Evolutionary conservation across 2,888 invertebrate species (phyloP).

Genomic region (Taphrorychus bicolor): DNA sequence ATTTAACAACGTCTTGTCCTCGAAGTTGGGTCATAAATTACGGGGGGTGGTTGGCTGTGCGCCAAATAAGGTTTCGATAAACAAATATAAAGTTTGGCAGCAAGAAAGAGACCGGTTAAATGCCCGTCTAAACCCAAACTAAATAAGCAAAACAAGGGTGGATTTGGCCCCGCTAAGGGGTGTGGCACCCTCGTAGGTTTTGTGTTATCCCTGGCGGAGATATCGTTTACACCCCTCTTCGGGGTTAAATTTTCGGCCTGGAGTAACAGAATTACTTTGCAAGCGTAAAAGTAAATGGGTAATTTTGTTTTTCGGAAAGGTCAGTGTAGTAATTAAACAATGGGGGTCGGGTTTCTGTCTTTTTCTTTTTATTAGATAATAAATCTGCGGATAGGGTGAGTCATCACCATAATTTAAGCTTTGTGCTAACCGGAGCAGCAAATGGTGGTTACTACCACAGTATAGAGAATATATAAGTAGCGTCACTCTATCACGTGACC

Average conservation of each 20-base stretch:
- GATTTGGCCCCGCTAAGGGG: conserved; percentile 23
- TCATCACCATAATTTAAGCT: no score
- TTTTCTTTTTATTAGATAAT: no score
- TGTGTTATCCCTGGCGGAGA: conserved; percentile 27
- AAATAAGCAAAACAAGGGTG: conserved; percentile 37
- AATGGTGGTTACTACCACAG: no score
- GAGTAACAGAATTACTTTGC: conserved; percentile 30
- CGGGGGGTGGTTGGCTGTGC: not conserved
- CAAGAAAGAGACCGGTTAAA: conserved; percentile 23
- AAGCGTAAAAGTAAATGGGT: not conserved
- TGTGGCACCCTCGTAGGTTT: conserved; percentile 31
- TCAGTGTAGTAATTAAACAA: not conserved
- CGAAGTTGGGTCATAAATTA: not conserved
- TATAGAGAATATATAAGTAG: no score
- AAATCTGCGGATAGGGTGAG: no score
- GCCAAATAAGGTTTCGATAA: conserved; percentile 14
- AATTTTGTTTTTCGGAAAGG: not conserved
- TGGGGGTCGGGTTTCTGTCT: no score
- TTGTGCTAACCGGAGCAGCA: no score
- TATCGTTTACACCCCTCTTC: conserved; percentile 37
- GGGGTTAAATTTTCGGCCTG: conserved; percentile 34
- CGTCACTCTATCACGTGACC: no score
- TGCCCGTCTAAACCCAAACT: conserved; percentile 27
- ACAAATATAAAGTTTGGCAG: conserved; percentile 17
- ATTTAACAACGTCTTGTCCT: conserved; percentile 13